These are phyloP conservation scores for Drosophila sordidula DNA, from an alignment of 2,888 invertebrate species.

Conservation along the genomic window DNA sequence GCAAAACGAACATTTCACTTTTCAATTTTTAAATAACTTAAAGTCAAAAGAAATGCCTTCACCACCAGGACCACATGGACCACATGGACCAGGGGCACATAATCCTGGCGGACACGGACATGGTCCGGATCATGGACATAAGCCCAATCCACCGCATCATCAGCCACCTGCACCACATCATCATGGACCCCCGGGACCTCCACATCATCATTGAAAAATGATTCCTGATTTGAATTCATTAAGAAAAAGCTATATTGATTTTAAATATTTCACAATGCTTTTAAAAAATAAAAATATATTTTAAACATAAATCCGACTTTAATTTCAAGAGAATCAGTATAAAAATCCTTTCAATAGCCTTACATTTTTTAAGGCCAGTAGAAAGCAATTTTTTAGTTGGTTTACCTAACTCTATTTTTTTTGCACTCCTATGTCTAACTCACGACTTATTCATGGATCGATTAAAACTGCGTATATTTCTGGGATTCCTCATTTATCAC, in stretches of 20 bases:
- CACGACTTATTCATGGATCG: neutral
- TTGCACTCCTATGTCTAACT: neutral
- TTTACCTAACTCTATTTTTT: neutral
- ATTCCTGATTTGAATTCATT: neutral
- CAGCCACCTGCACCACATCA: constrained; percentile 23
- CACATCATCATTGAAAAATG: constrained; percentile 15
- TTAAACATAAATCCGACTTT: too few relatives aligned
- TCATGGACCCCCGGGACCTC: constrained; percentile 9
- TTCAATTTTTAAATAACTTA: neutral
- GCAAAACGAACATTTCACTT: constrained; percentile 4
- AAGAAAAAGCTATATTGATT: neutral
- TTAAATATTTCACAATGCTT: neutral
- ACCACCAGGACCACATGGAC: constrained; percentile 24
- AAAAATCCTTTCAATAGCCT: too few relatives aligned
- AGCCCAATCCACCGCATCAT: constrained; percentile 28
- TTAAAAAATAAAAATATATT: neutral
- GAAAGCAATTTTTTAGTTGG: too few relatives aligned
- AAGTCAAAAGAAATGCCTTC: constrained; percentile 24
- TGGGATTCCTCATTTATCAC: neutral
- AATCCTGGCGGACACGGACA: constrained; percentile 18
- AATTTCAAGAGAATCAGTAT: too few relatives aligned
- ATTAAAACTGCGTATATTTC: neutral
- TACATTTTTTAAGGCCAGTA: too few relatives aligned
- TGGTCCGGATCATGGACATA: constrained; percentile 25
- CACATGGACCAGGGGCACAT: constrained; percentile 14